Conservation (phyloP, 1,140 invertebrate species). For the Mizuhopecten yessoensis region DNA sequence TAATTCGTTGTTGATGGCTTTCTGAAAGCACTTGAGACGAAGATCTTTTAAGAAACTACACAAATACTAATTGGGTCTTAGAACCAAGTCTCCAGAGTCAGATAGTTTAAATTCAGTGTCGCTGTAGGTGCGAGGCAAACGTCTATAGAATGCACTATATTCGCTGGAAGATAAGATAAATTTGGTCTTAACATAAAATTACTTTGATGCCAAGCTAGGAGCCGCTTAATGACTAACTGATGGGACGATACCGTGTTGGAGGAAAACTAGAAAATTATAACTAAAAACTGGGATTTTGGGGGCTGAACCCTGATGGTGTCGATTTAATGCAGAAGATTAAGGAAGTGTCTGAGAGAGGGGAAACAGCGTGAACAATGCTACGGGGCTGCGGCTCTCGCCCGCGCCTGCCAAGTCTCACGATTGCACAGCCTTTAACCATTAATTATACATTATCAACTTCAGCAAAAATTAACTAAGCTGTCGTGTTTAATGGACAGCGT, state of each 20-base stretch:
- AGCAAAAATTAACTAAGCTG: constrained; percentile 2
- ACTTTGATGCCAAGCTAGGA: constrained; percentile 32
- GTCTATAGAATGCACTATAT: constrained; percentile 34
- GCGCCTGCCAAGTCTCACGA: background rate
- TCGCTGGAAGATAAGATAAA: constrained; percentile 28
- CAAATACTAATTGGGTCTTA: constrained; percentile 39
- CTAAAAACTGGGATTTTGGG: constrained; percentile 30
- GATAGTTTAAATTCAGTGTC: constrained; percentile 35
- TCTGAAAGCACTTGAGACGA: constrained; percentile 37
- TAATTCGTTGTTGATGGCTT: constrained; percentile 16
- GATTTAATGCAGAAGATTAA: constrained; percentile 26
- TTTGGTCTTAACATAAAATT: constrained; percentile 40
- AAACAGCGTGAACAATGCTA: background rate
- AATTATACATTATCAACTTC: constrained; percentile 34
- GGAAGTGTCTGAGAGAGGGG: constrained; percentile 2
- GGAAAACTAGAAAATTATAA: constrained; percentile 36
- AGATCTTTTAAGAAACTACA: constrained; percentile 39
- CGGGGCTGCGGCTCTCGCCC: background rate
- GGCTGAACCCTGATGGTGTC: constrained; percentile 36
- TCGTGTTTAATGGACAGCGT: constrained; percentile 27
- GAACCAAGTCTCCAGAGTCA: constrained; percentile 16
- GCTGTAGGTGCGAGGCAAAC: constrained; percentile 22
- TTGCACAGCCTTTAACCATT: background rate
- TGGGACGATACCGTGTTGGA: constrained; percentile 6
- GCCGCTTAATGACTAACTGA: constrained; percentile 32